Base-by-base conservation (phyloP, 2,797 vertebrate genomes). In the Vireo griseus region DNA sequence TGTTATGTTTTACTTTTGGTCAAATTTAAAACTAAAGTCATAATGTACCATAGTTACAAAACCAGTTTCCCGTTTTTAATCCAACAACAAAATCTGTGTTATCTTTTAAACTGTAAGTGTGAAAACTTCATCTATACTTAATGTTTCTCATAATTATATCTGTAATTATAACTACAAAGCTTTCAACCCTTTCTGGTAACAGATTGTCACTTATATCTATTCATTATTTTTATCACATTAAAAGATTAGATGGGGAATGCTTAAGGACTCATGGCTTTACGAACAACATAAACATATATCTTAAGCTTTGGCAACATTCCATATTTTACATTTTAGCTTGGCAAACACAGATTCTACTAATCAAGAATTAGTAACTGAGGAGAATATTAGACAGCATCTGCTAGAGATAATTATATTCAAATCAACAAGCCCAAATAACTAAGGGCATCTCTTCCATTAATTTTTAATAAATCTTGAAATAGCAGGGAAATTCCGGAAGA, bases 391-490 rank as follows among this genome's bases (percentile, higher is more conserved):
- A 87, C 50, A 88, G 65, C 75, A 86, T 86, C 87, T 92, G 75
- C 72, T 85, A 68, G 28, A 17, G 45, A 62, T 93, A 95, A 94
- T 96, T 89, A 93, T 25, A 85, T 63, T 92, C 77, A 89, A 82
- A 85, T 82, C 55, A 92, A 89, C 71, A 93, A 54, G 40, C 67
- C 31, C 65, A 95, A 91, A 91, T 71, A 94, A 90, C 89, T 58
- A 40, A 95, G 52, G 87, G 78, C 55, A 87, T 71, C 26, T 75
- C 77, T 81, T 67, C 33, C 51, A 93, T 79, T 92, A 92, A 91
- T 92, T 94, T 94, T 94, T 94, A 90, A 95, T 91, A 84, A 54
- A 78, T 68, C 85, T 81, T 88, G 85, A 92, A 96, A 90, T 92
- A 95, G 73, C 69, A 88, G 58, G 82, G 94, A 91, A 95, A 94